Conservation (phyloP, 2,888 invertebrate genomes). For the Oscheius myriophilus region DNA sequence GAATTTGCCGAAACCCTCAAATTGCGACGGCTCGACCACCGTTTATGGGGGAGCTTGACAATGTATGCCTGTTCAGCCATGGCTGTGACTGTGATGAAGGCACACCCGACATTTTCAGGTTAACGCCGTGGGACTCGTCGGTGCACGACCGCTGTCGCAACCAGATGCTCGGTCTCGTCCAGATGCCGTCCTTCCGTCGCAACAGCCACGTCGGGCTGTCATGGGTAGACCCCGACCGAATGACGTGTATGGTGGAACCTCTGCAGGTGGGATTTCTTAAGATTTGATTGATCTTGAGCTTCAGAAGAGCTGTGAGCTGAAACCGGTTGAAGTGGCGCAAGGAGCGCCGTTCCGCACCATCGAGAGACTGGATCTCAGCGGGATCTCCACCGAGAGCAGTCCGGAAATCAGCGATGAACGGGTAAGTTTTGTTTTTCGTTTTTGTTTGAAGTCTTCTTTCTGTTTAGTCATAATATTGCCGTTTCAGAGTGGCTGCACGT, state of each 20-base stretch:
- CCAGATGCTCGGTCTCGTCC: slow-evolving; percentile 29
- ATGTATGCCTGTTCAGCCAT: no score
- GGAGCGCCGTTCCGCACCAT: slow-evolving; percentile 1
- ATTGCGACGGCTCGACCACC: no score
- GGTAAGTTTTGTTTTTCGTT: background rate
- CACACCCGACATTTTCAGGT: slow-evolving; percentile 30
- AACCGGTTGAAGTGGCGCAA: background rate
- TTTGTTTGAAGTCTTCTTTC: no score
- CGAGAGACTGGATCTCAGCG: slow-evolving; percentile 29
- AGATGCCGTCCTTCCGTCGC: background rate
- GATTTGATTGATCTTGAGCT: background rate
- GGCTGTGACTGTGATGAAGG: no score
- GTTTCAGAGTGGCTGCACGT: background rate
- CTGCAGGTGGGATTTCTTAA: background rate
- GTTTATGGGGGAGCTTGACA: no score
- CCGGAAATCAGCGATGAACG: background rate
- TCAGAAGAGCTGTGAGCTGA: background rate
- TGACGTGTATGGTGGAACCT: slow-evolving; percentile 23
- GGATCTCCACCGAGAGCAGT: slow-evolving; percentile 7
- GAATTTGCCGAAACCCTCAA: no score
- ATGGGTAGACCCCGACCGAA: slow-evolving; percentile 22
- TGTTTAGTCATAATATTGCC: no score
- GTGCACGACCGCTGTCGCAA: slow-evolving; percentile 34
- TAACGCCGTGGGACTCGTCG: slow-evolving; percentile 42
- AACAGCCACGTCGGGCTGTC: slow-evolving; percentile 10